These are phyloP conservation scores for Lasius fuliginosus DNA, from an alignment of 2,888 invertebrate genomes.

Conservation along the genomic window DNA sequence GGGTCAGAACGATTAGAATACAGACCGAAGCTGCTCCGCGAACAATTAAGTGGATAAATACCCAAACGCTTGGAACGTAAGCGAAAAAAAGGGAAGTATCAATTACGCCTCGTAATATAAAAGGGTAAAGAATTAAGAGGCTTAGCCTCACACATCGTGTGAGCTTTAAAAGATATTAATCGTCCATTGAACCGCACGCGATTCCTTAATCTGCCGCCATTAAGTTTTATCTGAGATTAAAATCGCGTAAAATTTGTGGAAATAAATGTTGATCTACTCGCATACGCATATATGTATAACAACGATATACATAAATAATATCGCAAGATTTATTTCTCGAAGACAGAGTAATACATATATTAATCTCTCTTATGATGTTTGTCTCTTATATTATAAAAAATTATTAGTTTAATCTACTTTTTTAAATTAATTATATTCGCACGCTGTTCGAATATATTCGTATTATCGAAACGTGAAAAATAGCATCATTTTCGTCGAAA, in stretches of 20 bases:
- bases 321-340: not conserved
- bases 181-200: slow-evolving; percentile 61
- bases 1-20: slow-evolving; percentile 37
- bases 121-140: slow-evolving; percentile 41
- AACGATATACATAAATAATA: not conserved
- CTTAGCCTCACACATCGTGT: slow-evolving; percentile 61
- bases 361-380: not conserved
- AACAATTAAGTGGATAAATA: slow-evolving; percentile 49
- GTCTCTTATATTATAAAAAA: not conserved
- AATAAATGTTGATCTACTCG: slow-evolving; percentile 9
- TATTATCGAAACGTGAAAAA: slow-evolving; percentile 1
- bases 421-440: not conserved
- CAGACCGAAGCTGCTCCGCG: slow-evolving; percentile 21
- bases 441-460: not conserved
- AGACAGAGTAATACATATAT: not conserved
- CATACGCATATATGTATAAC: not conserved
- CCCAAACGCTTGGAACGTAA: slow-evolving; percentile 17
- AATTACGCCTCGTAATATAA: slow-evolving; percentile 49
- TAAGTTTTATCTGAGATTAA: slow-evolving; percentile 55
- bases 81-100: slow-evolving; percentile 39
- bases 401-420: not conserved
- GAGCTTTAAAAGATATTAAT: slow-evolving; percentile 70
- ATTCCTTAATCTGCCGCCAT: slow-evolving; percentile 71
- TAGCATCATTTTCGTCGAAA: not conserved
- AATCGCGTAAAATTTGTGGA: slow-evolving; percentile 20